Evolutionary conservation across 2,797 vertebrate genomes (phyloP).

Genomic region (Tenualosa thibaudeaui): DNA sequence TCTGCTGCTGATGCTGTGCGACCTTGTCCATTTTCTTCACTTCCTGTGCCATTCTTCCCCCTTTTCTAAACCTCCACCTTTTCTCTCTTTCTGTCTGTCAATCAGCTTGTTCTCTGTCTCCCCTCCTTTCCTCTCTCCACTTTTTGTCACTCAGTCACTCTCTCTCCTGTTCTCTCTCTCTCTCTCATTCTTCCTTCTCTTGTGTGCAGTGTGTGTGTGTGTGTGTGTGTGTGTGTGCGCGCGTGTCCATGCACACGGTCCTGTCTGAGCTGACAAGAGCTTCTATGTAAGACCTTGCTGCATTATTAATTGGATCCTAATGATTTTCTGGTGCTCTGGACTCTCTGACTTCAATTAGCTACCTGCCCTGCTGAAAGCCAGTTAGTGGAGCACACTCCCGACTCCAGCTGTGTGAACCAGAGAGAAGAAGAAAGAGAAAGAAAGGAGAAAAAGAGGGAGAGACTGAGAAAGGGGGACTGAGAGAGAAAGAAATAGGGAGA

Average conservation of each 20-base stretch:
- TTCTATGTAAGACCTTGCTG: slow-evolving; percentile 47
- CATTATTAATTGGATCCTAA: slow-evolving; percentile 58
- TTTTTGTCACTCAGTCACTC: slow-evolving; percentile 22
- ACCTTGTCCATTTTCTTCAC: slow-evolving; percentile 53
- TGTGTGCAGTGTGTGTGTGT: slow-evolving; percentile 42
- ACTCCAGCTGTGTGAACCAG: slow-evolving; percentile 26
- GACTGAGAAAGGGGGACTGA: background rate
- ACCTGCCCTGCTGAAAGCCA: slow-evolving; percentile 47
- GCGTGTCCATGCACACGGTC: background rate
- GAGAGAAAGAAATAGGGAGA: slow-evolving; percentile 8
- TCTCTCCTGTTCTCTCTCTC: slow-evolving; percentile 32
- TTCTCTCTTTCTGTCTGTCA: background rate
- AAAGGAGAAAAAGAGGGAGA: background rate
- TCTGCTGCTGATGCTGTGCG: slow-evolving; percentile 60
- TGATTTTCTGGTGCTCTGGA: slow-evolving; percentile 53
- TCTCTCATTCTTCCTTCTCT: slow-evolving; percentile 30
- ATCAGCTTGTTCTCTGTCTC: background rate
- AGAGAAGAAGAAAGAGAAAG: background rate
- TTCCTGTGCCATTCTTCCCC: slow-evolving; percentile 57
- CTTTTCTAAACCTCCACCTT: background rate
- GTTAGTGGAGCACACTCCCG: slow-evolving; percentile 38
- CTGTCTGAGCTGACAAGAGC: slow-evolving; percentile 42
- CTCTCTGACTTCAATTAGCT: slow-evolving; percentile 48
- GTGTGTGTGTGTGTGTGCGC: background rate
- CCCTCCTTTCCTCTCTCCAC: slow-evolving; percentile 14